phyloP scores from a whole-genome alignment of 2,797 vertebrate genomes.

The Sebastes paucispinis region DNA sequence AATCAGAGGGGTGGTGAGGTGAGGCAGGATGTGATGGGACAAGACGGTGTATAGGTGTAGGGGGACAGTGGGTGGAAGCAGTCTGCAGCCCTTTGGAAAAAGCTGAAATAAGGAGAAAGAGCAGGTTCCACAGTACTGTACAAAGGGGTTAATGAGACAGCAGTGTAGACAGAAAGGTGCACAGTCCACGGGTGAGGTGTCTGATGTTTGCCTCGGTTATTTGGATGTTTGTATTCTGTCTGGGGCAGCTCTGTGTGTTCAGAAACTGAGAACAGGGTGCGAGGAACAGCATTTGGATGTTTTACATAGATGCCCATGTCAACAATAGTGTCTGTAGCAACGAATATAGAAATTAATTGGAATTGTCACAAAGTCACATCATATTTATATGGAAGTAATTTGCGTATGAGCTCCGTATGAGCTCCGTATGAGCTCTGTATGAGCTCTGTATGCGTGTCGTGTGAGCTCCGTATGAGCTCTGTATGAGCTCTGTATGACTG shows the following conservation, averaged over 20 bases:
- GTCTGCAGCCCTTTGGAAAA: slow-evolving; percentile 1
- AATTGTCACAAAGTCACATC: neutral
- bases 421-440: too few relatives aligned
- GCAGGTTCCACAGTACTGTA: neutral
- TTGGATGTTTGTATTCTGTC: neutral
- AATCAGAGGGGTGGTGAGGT: slow-evolving; percentile 44
- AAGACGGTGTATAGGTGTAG: neutral
- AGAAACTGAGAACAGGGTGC: neutral
- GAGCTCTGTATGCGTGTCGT: too few relatives aligned
- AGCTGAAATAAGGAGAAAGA: slow-evolving; percentile 13
- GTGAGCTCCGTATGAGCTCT: too few relatives aligned
- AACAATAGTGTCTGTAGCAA: neutral
- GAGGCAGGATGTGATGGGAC: slow-evolving; percentile 23
- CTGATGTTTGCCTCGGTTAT: neutral
- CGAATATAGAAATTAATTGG: neutral
- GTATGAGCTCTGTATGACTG: too few relatives aligned
- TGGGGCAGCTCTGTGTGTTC: neutral
- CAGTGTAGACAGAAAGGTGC: neutral
- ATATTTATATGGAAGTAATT: neutral
- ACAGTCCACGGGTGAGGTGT: neutral
- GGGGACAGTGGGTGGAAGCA: neutral
- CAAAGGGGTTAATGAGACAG: neutral
- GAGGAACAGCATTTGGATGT: neutral
- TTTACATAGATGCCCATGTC: neutral
- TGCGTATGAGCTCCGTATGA: neutral